A percentile compares a stretch with the other conserved stretches of the same genome.
phyloP scores from a whole-genome alignment of 2,113 vertebrate genomes.

The Micronycteris hirsuta region DNA sequence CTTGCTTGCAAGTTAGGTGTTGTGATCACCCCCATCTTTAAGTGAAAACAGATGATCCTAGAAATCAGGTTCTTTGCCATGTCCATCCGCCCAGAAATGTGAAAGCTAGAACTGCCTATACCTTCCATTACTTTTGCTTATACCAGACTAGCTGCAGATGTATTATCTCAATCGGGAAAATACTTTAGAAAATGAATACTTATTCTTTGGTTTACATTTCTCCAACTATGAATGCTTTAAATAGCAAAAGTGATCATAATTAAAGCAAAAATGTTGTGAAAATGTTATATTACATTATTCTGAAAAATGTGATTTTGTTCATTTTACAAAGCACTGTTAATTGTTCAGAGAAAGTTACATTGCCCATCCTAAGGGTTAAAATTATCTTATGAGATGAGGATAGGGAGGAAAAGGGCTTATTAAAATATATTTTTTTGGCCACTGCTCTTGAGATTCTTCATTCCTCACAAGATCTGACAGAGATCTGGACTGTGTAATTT shows the following conservation, averaged over 20 bases:
- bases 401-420: background rate
- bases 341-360: background rate
- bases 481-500: background rate
- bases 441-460: background rate
- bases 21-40: no score
- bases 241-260: slow-evolving; percentile 34
- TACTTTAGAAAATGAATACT: background rate
- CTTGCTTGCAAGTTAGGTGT: background rate
- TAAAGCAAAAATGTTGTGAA: slow-evolving; percentile 21
- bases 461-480: background rate
- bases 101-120: background rate
- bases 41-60: background rate
- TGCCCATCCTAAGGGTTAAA: background rate
- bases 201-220: slow-evolving; percentile 44
- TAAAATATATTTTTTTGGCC: background rate
- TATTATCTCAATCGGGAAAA: slow-evolving; percentile 21
- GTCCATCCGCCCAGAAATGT: background rate
- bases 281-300: background rate
- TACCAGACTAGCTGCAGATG: background rate
- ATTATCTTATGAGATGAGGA: background rate
- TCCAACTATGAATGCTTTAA: slow-evolving; percentile 5
- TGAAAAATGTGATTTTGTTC: background rate
- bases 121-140: background rate
- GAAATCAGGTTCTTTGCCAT: background rate
- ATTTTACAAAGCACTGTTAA: background rate